Conservation (phyloP, 1,140 invertebrate genomes). For the Polyergus mexicanus region DNA sequence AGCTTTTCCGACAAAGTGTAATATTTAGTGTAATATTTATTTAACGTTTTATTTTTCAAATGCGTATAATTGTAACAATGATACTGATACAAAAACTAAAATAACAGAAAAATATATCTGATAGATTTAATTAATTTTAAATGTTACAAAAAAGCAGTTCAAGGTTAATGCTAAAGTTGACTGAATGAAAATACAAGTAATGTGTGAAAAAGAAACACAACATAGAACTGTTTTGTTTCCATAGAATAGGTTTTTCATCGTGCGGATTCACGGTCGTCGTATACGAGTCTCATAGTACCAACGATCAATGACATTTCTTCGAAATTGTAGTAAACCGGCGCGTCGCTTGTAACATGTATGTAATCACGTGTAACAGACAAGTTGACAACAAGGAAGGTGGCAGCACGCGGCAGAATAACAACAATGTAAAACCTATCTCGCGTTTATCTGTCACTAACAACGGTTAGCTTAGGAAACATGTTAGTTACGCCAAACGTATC, state of each 20-base stretch:
- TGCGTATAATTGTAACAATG: not conserved
- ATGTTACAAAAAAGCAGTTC: not conserved
- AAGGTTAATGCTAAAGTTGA: not conserved
- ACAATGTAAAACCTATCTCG: constrained; percentile 67
- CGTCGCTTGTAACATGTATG: constrained; percentile 66
- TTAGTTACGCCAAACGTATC: constrained; percentile 15
- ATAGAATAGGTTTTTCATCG: not conserved
- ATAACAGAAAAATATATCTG: not conserved
- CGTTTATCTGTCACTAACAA: constrained; percentile 73
- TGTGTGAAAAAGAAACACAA: not conserved
- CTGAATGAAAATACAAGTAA: not conserved
- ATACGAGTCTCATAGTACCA: not conserved
- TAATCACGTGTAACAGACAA: constrained; percentile 76
- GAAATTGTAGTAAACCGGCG: constrained; percentile 20
- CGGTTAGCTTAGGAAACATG: not conserved
- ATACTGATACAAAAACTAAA: not conserved
- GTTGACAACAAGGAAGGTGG: constrained; percentile 73
- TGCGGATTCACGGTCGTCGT: not conserved
- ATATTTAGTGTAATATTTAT: not conserved
- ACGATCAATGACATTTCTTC: constrained; percentile 25
- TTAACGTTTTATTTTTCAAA: not conserved
- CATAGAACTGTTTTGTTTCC: not conserved
- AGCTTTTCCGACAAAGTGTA: too few relatives aligned
- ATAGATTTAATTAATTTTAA: not conserved
- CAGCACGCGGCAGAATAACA: constrained; percentile 77